Conservation (phyloP, 2,797 vertebrate species). For the Notolabrus celidotus region DNA sequence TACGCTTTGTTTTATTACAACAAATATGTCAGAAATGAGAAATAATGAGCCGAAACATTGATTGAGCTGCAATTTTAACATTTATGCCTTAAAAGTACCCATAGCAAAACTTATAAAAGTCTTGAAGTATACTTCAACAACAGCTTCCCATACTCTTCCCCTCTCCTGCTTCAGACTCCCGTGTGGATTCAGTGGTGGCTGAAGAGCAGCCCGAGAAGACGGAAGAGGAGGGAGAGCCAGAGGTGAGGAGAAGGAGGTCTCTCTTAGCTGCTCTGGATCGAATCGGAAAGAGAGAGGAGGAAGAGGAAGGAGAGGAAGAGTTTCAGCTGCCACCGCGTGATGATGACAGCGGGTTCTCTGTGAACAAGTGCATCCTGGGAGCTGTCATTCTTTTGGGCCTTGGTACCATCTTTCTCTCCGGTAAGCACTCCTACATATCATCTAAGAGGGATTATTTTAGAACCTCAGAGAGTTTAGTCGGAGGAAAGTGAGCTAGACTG, state of each 20-base stretch:
- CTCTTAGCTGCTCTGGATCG: constrained; percentile 78
- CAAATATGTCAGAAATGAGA: background rate
- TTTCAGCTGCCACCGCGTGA: constrained; percentile 75
- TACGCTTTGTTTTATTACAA: constrained; percentile 19
- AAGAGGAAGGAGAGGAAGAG: constrained; percentile 77
- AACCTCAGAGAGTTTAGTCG: background rate
- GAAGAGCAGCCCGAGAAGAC: constrained; percentile 51
- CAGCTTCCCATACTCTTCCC: background rate
- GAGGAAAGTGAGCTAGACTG: constrained; percentile 10
- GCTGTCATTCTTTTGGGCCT: constrained; percentile 84
- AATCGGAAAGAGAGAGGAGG: constrained; percentile 73
- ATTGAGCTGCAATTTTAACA: constrained; percentile 9
- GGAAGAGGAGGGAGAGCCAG: constrained; percentile 53
- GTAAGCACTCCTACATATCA: constrained; percentile 55
- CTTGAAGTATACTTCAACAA: background rate
- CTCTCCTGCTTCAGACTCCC: constrained; percentile 43
- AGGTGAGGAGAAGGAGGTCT: constrained; percentile 76
- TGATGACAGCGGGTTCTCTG: constrained; percentile 77
- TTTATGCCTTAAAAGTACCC: background rate
- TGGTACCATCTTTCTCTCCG: constrained; percentile 87
- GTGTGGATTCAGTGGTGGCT: constrained; percentile 50
- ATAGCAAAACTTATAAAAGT: constrained; percentile 7
- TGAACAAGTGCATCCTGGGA: constrained; percentile 89
- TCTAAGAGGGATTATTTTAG: background rate
- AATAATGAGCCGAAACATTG: background rate